Base-by-base conservation (phyloP, 1,140 invertebrate genomes). In the Drosophila fuyamai region DNA sequence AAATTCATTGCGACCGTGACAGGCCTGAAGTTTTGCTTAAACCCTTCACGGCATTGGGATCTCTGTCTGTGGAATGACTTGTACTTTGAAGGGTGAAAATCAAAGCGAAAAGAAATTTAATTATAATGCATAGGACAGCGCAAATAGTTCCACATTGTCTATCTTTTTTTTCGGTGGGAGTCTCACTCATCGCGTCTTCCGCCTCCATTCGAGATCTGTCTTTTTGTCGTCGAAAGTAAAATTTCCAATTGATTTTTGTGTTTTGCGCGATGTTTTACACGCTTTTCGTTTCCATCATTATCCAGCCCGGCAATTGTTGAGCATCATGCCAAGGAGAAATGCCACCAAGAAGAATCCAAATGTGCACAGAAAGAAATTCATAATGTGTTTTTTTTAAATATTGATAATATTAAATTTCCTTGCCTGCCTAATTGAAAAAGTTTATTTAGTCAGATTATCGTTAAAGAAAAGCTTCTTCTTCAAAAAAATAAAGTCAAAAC, bases 91-190 rank as follows among this genome's bases (percentile, higher is more conserved):
- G 83, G 84, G 83, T 83, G 84, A 88, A 88, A 89, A 88, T 88
- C 84, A 80, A 88, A 88, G 81, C 58, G 84, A 77, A 88, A 88
- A 88, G 83, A 88, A 88, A 88, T 88, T 88, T 88, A 88, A 89
- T 88, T 88, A 88, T 83, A 89, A 67, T 61, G 67, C 80, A 77
- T 88, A 81, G 86, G 84, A 85, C 71, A 62, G 79, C 72, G 79
- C 84, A 89, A 88, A 88, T 83, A 88, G 84, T 89, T 76, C 74
- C 46, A 75, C 53, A 71, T 71, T 71, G 65, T 53, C 61, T 27
- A 38, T 47, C n/a, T 62, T 23, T 23, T 44, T 36, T 60, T 18
- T 32, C 29, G 29, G 47, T 8, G 40, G 18, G 18, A 71, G 32
- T 43, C 32, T 68, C 61, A 68, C 32, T 66, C 48, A 55, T 16